Percentiles rank a stretch among this genome's conserved stretches.
Evolutionary conservation across 2,797 vertebrate species (phyloP).

Genomic region (Coracias cyanogaster): DNA sequence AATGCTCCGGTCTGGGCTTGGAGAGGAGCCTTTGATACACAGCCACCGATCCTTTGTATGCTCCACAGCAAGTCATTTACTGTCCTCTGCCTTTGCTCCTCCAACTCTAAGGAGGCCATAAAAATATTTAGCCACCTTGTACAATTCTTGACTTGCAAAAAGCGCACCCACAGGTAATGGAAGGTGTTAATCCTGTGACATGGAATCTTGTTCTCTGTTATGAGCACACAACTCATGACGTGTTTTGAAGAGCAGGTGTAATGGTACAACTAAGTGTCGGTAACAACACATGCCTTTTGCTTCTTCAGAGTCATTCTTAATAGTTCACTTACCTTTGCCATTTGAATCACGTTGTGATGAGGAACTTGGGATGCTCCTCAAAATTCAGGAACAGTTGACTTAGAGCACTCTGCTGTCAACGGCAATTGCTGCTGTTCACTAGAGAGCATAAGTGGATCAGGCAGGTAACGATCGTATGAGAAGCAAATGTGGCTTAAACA

Average conservation of each 20-base stretch:
- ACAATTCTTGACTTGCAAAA: background rate
- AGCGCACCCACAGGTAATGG: fast-evolving
- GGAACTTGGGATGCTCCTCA: background rate
- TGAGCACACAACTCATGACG: fast-evolving
- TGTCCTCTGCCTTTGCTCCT: background rate
- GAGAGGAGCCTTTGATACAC: background rate
- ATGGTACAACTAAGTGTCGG: background rate
- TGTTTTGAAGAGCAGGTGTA: background rate
- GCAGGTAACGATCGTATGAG: background rate
- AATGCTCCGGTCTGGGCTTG: fast-evolving
- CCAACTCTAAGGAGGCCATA: background rate
- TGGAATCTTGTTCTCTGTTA: background rate
- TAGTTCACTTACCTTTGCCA: background rate
- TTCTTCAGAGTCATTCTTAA: background rate
- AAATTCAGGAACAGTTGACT: background rate
- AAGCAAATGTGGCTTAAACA: background rate
- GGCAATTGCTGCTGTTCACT: background rate
- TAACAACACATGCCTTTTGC: background rate
- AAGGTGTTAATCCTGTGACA: background rate
- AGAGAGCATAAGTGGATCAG: background rate
- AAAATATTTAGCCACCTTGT: background rate
- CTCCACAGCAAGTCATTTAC: background rate
- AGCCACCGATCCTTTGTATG: background rate
- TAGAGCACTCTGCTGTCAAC: background rate
- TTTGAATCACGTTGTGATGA: fast-evolving